These are phyloP conservation scores for Calameuta idolon DNA, from an alignment of 2,888 invertebrate species.

Conservation along the genomic window DNA sequence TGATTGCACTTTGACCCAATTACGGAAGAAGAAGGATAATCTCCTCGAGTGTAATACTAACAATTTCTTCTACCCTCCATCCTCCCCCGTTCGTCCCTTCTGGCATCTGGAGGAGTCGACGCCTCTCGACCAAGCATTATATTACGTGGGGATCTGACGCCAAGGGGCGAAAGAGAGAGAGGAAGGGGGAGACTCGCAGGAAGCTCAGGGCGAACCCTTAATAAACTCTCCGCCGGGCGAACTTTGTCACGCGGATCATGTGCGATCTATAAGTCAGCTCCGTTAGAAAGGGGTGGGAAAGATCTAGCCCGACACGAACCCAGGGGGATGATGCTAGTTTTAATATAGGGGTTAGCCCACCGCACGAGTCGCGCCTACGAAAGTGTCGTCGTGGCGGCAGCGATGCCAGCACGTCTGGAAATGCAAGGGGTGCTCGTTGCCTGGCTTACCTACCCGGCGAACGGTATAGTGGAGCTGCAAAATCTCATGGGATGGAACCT, in stretches of 20 bases:
- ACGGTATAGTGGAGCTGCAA: no score
- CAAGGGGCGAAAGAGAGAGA: slow-evolving; percentile 12
- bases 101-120: no score
- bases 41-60: no score
- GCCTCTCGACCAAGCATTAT: no score
- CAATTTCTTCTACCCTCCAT: no score
- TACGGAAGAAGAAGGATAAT: no score
- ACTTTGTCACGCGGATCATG: slow-evolving; percentile 16
- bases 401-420: slow-evolving; percentile 46
- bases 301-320: not conserved
- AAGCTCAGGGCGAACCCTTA: not conserved
- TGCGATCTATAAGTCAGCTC: slow-evolving; percentile 27
- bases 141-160: no score
- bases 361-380: slow-evolving; percentile 20
- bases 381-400: slow-evolving; percentile 24
- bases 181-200: not conserved
- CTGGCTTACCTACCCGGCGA: no score
- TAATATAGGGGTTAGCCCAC: slow-evolving; percentile 38
- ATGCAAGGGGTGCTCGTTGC: slow-evolving; percentile 30
- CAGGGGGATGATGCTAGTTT: slow-evolving; percentile 28
- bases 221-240: slow-evolving; percentile 1
- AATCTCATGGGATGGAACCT: no score
- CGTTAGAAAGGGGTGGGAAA: not conserved
- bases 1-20: no score
- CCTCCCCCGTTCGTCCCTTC: no score